phyloP scores from a whole-genome alignment of 2,797 vertebrate genomes.

The Tinamus major region DNA sequence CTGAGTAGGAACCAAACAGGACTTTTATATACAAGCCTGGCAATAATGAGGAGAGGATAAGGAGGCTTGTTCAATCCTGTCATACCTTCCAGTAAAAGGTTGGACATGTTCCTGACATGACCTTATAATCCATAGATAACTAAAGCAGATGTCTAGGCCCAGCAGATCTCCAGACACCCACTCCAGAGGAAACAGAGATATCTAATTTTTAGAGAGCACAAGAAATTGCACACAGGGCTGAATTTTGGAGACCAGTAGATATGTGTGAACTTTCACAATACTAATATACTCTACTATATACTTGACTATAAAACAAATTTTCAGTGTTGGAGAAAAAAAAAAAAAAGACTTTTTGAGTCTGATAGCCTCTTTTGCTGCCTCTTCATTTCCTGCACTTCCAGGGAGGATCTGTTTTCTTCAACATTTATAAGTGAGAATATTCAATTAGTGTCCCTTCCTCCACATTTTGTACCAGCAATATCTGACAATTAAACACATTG shows the following conservation, averaged over 20 bases:
- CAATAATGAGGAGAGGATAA: background rate
- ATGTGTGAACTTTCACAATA: background rate
- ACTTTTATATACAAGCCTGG: background rate
- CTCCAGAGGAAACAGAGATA: conserved; percentile 4
- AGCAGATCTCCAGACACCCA: conserved; percentile 16
- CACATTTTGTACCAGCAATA: background rate
- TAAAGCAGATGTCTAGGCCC: conserved; percentile 58
- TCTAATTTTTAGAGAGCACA: background rate
- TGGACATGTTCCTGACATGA: conserved; percentile 49
- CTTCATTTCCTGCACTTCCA: background rate
- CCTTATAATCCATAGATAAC: conserved; percentile 55
- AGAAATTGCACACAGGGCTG: background rate
- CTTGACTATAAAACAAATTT: background rate
- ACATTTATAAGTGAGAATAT: background rate
- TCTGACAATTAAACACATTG: background rate
- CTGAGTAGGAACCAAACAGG: background rate
- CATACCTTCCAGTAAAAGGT: conserved; percentile 44
- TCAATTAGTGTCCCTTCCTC: background rate
- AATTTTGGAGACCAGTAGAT: background rate
- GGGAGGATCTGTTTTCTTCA: background rate
- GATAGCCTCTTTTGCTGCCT: background rate
- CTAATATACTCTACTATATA: background rate
- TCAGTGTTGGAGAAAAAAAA: background rate
- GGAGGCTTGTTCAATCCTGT: conserved; percentile 1
- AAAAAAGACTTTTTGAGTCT: background rate